These are phyloP conservation scores for Phalloptychus januarius DNA, from an alignment of 2,797 vertebrate genomes.

Conservation along the genomic window DNA sequence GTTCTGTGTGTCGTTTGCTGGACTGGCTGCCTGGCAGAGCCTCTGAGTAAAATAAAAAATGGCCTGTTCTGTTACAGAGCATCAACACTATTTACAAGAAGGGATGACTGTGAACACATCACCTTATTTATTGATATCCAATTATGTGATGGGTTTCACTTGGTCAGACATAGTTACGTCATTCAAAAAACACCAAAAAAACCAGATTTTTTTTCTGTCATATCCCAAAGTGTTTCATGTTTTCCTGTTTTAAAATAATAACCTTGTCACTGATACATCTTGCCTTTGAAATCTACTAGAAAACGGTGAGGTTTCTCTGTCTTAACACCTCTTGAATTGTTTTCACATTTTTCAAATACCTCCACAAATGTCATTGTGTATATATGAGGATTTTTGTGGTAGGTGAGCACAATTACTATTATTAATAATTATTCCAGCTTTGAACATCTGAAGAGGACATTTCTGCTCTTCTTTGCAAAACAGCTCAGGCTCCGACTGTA, in stretches of 20 bases:
- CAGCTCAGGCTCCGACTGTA: neutral
- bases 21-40: conserved; percentile 36
- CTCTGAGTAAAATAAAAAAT: conserved; percentile 38
- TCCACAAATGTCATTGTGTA: neutral
- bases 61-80: conserved; percentile 37
- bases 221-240: neutral
- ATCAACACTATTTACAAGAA: conserved; percentile 22
- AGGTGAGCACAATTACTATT: neutral
- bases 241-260: conserved; percentile 4
- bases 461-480: neutral
- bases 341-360: neutral
- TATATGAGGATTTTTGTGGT: neutral
- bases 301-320: conserved; percentile 1
- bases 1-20: conserved; percentile 30
- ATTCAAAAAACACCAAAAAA: conserved; percentile 24
- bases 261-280: conserved; percentile 10
- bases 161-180: conserved; percentile 15
- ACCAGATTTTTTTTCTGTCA: conserved; percentile 3
- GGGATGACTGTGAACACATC: conserved; percentile 44
- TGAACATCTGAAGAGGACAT: neutral
- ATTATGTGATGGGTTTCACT: conserved; percentile 23
- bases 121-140: conserved; percentile 55
- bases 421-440: neutral
- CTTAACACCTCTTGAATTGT: neutral
- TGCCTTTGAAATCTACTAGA: conserved; percentile 40